Conservation (phyloP, 2,888 invertebrate species). For the Hedychridium roseum region DNA sequence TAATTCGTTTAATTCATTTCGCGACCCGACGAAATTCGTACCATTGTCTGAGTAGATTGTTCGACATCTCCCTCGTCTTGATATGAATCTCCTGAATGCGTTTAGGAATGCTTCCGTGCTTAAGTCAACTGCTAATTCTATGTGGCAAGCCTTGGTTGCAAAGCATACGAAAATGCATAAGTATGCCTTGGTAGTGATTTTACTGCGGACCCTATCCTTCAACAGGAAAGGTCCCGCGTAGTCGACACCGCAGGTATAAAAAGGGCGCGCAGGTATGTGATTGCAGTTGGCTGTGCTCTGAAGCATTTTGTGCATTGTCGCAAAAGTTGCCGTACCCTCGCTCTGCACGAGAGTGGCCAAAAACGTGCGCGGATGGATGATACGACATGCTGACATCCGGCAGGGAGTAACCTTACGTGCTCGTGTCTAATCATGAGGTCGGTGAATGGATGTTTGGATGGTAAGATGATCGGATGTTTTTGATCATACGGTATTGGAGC, state of each 20-base stretch:
- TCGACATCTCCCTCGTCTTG: neutral
- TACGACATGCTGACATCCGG: neutral
- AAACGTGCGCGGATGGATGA: neutral
- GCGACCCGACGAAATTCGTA: conserved; percentile 6
- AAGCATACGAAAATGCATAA: conserved; percentile 4
- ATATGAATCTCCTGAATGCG: neutral
- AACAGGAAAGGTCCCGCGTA: conserved; percentile 4
- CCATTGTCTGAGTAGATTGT: conserved; percentile 4
- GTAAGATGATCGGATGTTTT: conserved; percentile 17
- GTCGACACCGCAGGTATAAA: conserved; percentile 8
- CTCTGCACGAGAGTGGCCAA: neutral
- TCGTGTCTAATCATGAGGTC: no score
- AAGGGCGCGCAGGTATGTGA: neutral
- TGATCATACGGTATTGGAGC: conserved; percentile 5
- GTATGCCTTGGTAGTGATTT: neutral
- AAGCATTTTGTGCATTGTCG: conserved; percentile 1
- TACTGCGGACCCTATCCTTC: neutral
- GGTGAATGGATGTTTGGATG: no score
- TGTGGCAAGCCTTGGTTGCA: no score
- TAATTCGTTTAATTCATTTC: neutral
- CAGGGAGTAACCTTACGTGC: no score
- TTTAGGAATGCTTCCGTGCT: conserved; percentile 2
- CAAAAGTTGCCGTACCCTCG: neutral
- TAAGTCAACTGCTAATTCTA: no score
- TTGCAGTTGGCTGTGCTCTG: neutral